These are phyloP conservation scores for Columba janthina DNA, from an alignment of 2,113 vertebrate genomes.

Conservation along the genomic window DNA sequence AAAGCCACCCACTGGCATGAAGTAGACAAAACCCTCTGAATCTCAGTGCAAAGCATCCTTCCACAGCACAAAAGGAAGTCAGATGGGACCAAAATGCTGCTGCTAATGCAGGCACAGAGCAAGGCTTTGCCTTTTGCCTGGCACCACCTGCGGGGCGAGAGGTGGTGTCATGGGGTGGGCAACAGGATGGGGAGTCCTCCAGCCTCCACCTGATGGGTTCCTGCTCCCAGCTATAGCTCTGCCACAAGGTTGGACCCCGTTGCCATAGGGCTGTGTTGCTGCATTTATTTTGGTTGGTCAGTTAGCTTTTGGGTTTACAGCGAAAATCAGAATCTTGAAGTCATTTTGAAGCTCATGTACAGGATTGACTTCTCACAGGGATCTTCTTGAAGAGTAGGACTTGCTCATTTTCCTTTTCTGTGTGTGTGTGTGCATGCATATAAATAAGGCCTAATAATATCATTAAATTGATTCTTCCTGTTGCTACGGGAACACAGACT, in stretches of 20 bases:
- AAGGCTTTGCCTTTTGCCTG: not conserved
- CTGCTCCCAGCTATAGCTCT: not conserved
- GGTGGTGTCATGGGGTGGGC: not conserved
- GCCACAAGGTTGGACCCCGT: rapidly evolving
- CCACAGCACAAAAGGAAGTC: rapidly evolving
- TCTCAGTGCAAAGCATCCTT: not conserved
- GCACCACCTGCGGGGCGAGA: not conserved
- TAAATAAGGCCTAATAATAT: not conserved
- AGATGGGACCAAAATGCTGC: rapidly evolving
- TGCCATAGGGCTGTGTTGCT: not conserved
- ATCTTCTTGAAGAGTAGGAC: not conserved
- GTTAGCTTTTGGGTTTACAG: not conserved
- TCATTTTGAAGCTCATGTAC: not conserved
- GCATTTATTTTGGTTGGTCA: not conserved
- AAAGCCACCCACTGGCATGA: not conserved
- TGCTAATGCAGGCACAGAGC: not conserved
- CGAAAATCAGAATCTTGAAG: not conserved
- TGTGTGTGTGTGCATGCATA: not conserved
- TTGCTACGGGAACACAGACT: constrained; percentile 28
- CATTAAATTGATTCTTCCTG: not conserved
- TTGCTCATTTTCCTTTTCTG: not conserved
- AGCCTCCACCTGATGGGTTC: rapidly evolving
- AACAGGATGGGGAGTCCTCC: rapidly evolving
- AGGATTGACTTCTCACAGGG: not conserved
- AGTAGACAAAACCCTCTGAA: not conserved